A percentile compares a stretch with the other conserved stretches of the same genome.
These are phyloP conservation scores for Chrysotoxum bicinctum DNA, from an alignment of 2,888 invertebrate species.

Conservation along the genomic window DNA sequence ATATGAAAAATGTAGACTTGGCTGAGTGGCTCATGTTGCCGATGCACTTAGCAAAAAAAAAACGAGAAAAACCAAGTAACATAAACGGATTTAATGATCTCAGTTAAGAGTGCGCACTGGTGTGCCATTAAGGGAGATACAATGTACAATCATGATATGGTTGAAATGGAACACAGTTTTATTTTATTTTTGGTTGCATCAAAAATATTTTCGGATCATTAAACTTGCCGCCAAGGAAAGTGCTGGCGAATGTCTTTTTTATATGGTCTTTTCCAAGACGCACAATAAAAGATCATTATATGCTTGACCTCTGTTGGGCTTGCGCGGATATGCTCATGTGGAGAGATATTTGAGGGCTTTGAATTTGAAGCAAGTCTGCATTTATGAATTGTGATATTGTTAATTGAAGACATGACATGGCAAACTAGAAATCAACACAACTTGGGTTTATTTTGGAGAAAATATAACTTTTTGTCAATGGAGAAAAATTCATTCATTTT, in stretches of 20 bases:
- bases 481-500: not conserved
- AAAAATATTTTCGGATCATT: constrained; percentile 50
- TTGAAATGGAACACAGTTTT: constrained; percentile 4
- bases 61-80: not conserved
- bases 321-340: not conserved
- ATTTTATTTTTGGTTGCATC: constrained; percentile 6
- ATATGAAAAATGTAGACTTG: constrained; percentile 40
- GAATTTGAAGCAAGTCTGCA: not conserved
- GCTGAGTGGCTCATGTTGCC: not conserved
- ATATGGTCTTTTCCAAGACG: constrained; percentile 25
- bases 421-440: not conserved
- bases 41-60: constrained; percentile 19
- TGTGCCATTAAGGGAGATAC: constrained; percentile 53
- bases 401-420: not conserved
- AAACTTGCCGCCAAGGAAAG: constrained; percentile 21
- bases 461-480: not conserved
- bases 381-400: not conserved
- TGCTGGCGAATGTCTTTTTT: not conserved
- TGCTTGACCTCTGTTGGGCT: constrained; percentile 49
- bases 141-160: constrained; percentile 35
- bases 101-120: constrained; percentile 25
- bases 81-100: constrained; percentile 56
- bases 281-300: constrained; percentile 43
- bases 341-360: constrained; percentile 6
- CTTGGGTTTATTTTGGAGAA: not conserved